Base-by-base conservation (phyloP, 2,797 vertebrate genomes). In the Avahi laniger region DNA sequence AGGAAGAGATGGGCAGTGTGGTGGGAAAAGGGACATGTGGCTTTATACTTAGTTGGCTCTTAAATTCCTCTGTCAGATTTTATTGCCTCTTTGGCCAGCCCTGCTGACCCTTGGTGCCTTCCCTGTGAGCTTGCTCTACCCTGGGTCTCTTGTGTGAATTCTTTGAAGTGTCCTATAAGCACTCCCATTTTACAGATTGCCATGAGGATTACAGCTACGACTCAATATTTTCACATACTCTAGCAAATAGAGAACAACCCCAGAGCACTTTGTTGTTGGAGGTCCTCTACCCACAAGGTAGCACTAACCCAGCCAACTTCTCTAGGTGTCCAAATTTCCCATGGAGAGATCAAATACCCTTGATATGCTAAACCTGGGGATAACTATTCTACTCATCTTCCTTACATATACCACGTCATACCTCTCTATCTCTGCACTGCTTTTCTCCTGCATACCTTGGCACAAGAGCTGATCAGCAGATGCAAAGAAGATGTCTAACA, bases 391-490 rank as follows among this genome's bases (percentile, higher is more conserved):
- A 57, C 11, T 41, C 2, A n/a, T 75, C 7, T 83, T 5, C 8
- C 22, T 3, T 38, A 28, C 43, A 43, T 24, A n/a, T 0, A 38
- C 41, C 18, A 76, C n/a, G 46, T 6, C 5, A 1, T 57, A 2
- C 24, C 24, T 33, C 48, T 43, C 1, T 52, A 18, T 18, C 50
- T 52, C 50, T 18, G 12, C 14, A 75, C 6, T 54, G 12, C 17
- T 38, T 48, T 70, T 52, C 15, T 75, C 4, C 5, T 72, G 26
- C 13, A 0, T 28, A 3, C 3, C 28, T 59, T 91, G 41, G 26
- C 30, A 41, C 13, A 85, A 67, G 17, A 89, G 10, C 13, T 61
- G 8, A 83, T 78, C 41, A 73, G 5, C 17, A 95, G 48, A 52
- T 80, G 1, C 70, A 87, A 80, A 75, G 33, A 59, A 86, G 7